Percentiles rank a stretch among this genome's conserved stretches.
Evolutionary conservation across 2,888 invertebrate genomes (phyloP).

Genomic region (Ophioninae sp.): DNA sequence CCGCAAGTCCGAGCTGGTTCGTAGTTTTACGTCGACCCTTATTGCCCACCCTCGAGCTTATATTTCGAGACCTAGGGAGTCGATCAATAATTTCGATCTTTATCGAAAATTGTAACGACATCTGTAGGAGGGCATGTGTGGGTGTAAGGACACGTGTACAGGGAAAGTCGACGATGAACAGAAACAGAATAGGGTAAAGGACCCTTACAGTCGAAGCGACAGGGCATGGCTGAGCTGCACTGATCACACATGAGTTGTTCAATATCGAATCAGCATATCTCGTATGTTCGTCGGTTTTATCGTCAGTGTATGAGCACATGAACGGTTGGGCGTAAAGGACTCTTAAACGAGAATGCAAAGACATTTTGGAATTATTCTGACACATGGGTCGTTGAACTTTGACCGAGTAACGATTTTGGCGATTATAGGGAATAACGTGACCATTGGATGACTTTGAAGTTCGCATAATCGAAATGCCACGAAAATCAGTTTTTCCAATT

Average conservation of each 20-base stretch:
- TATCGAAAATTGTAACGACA: conserved; percentile 44
- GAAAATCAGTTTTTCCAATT: no score
- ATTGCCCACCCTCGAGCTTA: conserved; percentile 21
- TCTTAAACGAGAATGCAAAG: no score
- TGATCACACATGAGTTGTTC: conserved; percentile 9
- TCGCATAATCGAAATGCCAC: no score
- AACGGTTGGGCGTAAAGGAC: no score
- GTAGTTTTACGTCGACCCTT: conserved; percentile 23
- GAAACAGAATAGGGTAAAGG: conserved; percentile 46
- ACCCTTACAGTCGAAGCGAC: conserved; percentile 44
- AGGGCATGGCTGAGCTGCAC: conserved; percentile 37
- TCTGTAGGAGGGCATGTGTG: background rate
- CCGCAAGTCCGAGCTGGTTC: conserved; percentile 26
- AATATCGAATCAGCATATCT: background rate
- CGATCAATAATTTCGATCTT: conserved; percentile 60
- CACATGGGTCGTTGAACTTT: no score
- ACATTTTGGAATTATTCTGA: no score
- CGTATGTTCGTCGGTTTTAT: background rate
- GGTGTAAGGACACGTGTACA: background rate
- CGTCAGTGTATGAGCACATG: no score
- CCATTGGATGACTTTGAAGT: no score
- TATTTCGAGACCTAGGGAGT: conserved; percentile 17
- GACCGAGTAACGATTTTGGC: no score
- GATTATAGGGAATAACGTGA: no score
- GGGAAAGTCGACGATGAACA: conserved; percentile 5